Evolutionary conservation across 1,140 invertebrate species (phyloP).

Genomic region (Platyura marginata): DNA sequence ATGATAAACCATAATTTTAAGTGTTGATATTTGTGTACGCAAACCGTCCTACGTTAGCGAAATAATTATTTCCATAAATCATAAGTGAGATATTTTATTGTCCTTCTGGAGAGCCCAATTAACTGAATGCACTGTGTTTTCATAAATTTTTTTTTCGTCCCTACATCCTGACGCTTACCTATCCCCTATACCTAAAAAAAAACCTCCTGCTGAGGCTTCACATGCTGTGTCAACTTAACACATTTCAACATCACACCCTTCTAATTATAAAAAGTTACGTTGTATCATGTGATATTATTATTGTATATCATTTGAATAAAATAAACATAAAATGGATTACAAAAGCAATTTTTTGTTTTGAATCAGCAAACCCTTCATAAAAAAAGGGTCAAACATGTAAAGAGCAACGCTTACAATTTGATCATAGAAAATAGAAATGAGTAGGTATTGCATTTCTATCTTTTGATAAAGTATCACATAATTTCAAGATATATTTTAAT

Average conservation of each 20-base stretch:
- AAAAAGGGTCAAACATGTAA: too few species aligned
- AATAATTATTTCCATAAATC: too few species aligned
- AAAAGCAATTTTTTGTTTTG: too few species aligned
- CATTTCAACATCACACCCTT: not conserved
- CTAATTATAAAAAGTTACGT: not conserved
- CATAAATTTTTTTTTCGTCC: not conserved
- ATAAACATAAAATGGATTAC: not conserved
- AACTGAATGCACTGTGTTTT: not conserved
- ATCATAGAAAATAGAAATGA: too few species aligned
- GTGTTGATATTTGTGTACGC: not conserved
- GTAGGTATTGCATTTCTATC: too few species aligned
- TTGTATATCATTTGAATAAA: not conserved
- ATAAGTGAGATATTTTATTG: not conserved
- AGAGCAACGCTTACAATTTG: too few species aligned
- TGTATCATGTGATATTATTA: not conserved
- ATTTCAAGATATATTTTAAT: too few species aligned
- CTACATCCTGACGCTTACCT: not conserved
- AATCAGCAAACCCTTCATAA: too few species aligned
- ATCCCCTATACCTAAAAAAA: not conserved
- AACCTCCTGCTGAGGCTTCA: not conserved
- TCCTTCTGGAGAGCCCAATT: not conserved
- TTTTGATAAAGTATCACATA: too few species aligned
- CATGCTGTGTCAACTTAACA: not conserved
- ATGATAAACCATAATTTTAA: not conserved
- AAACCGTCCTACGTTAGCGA: too few species aligned